A percentile compares a stretch with the other conserved stretches of the same genome.
phyloP scores from a whole-genome alignment of 2,888 invertebrate species.

The Amphipyra tragopoginis region DNA sequence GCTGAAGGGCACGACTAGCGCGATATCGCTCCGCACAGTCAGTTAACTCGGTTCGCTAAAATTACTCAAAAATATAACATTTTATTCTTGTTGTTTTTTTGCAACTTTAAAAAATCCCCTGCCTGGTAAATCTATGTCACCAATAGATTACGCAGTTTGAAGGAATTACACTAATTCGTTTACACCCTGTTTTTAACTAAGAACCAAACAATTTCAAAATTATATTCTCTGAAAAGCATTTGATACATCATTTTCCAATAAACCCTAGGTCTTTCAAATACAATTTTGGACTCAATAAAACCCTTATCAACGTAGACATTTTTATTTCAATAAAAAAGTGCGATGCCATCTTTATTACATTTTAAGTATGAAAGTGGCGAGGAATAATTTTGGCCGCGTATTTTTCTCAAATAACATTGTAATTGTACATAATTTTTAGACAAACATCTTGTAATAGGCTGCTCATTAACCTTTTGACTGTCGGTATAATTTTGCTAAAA shows the following conservation, averaged over 20 bases:
- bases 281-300: conserved; percentile 21
- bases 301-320: conserved; percentile 24
- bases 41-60: no score
- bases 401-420: conserved; percentile 20
- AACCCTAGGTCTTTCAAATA: conserved; percentile 16
- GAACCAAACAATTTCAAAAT: conserved; percentile 4
- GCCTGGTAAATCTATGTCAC: no score
- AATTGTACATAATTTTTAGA: conserved; percentile 39
- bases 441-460: conserved; percentile 38
- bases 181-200: no score
- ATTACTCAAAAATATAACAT: no score
- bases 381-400: conserved; percentile 1
- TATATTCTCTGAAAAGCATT: conserved; percentile 8
- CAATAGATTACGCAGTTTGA: no score
- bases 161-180: no score
- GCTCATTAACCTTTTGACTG: conserved; percentile 41
- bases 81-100: no score
- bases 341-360: not conserved
- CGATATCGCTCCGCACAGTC: no score
- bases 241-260: conserved; percentile 39
- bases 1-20: no score
- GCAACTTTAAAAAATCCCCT: no score
- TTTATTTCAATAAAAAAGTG: conserved; percentile 20
- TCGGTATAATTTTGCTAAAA: conserved; percentile 17
- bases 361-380: not conserved